Evolutionary conservation across 2,113 vertebrate species (phyloP).

Genomic region (Megaceryle maxima): DNA sequence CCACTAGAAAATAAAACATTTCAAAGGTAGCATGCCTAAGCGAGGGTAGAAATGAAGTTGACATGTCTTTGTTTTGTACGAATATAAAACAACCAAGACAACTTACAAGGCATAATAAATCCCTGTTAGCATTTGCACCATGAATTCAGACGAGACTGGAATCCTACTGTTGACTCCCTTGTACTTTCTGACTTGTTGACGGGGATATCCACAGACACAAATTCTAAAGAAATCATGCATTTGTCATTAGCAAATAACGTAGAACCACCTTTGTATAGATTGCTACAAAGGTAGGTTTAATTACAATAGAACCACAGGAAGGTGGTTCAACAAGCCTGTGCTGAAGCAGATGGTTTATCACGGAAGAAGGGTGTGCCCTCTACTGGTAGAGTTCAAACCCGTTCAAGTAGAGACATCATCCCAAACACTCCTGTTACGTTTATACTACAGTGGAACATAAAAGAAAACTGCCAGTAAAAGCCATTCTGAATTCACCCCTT

Average conservation of each 20-base stretch:
- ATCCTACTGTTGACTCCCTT: conserved; percentile 88
- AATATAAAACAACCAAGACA: neutral
- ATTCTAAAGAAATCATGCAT: conserved; percentile 79
- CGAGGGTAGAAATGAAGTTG: neutral
- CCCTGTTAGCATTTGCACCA: conserved; percentile 96
- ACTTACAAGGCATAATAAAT: conserved; percentile 98
- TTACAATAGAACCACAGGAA: neutral
- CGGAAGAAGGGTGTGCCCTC: neutral
- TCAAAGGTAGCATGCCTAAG: neutral
- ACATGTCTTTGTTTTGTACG: neutral
- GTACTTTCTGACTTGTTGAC: conserved; percentile 92
- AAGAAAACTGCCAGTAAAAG: neutral
- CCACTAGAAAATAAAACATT: neutral
- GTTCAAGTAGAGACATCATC: neutral
- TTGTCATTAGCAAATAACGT: neutral
- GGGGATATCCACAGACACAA: conserved; percentile 94
- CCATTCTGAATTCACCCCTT: neutral
- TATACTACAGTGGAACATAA: neutral
- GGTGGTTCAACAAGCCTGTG: neutral
- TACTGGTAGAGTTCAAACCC: neutral
- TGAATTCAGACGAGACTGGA: conserved; percentile 93
- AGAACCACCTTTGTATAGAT: neutral
- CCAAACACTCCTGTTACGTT: neutral
- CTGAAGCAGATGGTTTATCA: neutral
- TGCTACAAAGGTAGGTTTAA: neutral